Evolutionary conservation across 2,888 invertebrate species (phyloP), one percentile per base, ranked within the genome.

Genomic region (Notocelia uddmanniana): DNA sequence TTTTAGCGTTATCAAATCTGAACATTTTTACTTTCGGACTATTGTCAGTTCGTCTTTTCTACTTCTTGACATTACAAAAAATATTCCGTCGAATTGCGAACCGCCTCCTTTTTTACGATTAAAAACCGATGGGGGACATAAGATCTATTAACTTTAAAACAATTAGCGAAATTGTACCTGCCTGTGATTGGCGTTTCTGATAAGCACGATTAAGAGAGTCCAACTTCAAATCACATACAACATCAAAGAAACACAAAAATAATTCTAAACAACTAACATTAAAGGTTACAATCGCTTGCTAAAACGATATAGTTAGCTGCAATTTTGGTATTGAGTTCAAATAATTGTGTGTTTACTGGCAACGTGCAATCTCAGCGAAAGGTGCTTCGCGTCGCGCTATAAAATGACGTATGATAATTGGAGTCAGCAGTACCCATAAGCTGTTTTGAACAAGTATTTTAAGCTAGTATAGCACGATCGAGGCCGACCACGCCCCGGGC

Each of bases 311-410:
- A 60, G 55, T 18, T 48, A 59, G n/a, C n/a, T n/a, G n/a, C 18
- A 48, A 48, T 70, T 73, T 73, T 41, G 48, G 68, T 69, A 73
- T 63, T 54, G 55, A 67, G 73, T 63, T 41, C 67, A 59, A 62
- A 62, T 54, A 64, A 66, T 67, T 34, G 50, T 34, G 50, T 62
- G 57, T 57, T 54, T 57, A 48, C 50, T 63, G 31, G 57, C 19
- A 48, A 31, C 18, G 21, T 48, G 68, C 59, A 64, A 67, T 66
- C 64, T 69, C 48, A 72, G 72, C 72, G 74, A 74, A 72, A 74
- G 74, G 74, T 66, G 59, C 60, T 52, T 48, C 31, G 64, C 50
- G 45, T 23, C 5, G 15, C 6, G 31, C 31, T 13, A 0, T 19
- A 48, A 48, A 63, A 19, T 2, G 19, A 3, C 34, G 13, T 63